Percentiles rank a stretch among this genome's conserved stretches.
phyloP scores from a whole-genome alignment of 2,797 vertebrate genomes.

The Coracias cyanogaster region DNA sequence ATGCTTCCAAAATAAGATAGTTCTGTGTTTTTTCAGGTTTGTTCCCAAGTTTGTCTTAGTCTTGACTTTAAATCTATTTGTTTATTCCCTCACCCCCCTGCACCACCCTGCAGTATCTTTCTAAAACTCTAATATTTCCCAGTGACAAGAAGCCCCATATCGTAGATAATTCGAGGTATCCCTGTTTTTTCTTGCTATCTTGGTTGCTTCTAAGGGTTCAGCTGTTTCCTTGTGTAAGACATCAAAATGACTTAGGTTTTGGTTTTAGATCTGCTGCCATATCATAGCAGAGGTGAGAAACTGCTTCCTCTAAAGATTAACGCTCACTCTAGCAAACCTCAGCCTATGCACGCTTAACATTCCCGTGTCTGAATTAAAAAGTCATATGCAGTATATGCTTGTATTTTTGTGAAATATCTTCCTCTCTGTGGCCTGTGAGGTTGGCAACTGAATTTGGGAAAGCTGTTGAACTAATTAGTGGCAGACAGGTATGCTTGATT shows the following conservation, averaged over 20 bases:
- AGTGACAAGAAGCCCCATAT: neutral
- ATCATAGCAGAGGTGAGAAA: neutral
- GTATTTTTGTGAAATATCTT: neutral
- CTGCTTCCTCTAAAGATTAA: neutral
- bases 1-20: neutral
- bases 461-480: neutral
- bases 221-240: slow-evolving; percentile 13
- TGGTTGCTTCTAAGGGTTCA: neutral
- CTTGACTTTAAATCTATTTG: neutral
- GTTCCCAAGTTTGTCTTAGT: neutral
- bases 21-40: neutral
- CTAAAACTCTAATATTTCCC: neutral
- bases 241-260: neutral
- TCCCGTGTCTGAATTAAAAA: neutral
- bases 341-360: neutral
- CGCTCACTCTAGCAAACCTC: neutral
- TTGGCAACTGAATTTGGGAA: neutral
- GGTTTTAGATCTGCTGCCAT: neutral
- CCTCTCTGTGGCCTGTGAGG: neutral
- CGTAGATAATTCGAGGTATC: neutral
- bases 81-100: neutral
- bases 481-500: neutral
- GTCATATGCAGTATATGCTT: neutral
- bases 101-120: neutral
- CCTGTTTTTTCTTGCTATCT: neutral